phyloP scores from a whole-genome alignment of 2,888 invertebrate species.

The Oxyscelio sp. region DNA sequence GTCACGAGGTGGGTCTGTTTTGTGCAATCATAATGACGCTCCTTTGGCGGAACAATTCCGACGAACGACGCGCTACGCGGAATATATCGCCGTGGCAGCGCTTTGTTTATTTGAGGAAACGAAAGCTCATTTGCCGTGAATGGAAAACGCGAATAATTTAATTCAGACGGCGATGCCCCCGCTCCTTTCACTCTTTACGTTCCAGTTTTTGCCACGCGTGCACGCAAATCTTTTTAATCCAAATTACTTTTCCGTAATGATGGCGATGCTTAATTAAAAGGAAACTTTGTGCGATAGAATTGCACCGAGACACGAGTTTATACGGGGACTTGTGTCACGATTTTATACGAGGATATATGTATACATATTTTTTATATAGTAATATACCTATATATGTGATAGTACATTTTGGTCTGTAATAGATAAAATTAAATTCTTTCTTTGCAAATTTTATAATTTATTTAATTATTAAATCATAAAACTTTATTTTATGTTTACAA shows the following conservation, averaged over 20 bases:
- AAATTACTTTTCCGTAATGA: constrained; percentile 2
- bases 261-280: not conserved
- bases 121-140: constrained; percentile 40
- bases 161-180: not conserved
- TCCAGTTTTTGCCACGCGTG: not conserved
- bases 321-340: too few species aligned
- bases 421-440: too few species aligned
- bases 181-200: not conserved
- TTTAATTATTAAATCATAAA: too few species aligned
- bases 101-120: constrained; percentile 23
- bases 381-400: too few species aligned
- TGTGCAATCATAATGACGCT: constrained; percentile 63
- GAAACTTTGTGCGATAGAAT: not conserved
- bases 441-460: too few species aligned
- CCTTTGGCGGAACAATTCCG: constrained; percentile 28
- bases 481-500: too few species aligned
- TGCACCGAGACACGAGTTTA: not conserved
- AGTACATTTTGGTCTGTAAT: too few species aligned
- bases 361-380: too few species aligned
- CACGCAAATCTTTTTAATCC: constrained; percentile 4
- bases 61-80: constrained; percentile 7
- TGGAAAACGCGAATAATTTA: constrained; percentile 31
- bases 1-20: constrained; percentile 63
- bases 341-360: too few species aligned
- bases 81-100: constrained; percentile 28